phyloP scores from a whole-genome alignment of 1,140 invertebrate species.

The Lepidotrigona ventralis region DNA sequence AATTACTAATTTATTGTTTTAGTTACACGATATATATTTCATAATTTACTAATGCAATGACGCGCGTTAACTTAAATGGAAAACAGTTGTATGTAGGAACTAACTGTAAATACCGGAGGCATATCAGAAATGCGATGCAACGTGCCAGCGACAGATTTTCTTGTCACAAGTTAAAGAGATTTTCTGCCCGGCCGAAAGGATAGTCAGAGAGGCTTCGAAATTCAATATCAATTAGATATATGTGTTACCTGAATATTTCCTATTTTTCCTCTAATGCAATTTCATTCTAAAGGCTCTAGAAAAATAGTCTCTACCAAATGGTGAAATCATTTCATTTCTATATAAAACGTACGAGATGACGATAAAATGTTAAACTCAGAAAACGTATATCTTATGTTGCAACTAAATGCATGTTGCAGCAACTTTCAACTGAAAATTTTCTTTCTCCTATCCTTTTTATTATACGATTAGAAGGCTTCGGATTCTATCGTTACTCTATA shows the following conservation, averaged over 20 bases:
- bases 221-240: conserved; percentile 36
- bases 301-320: not conserved
- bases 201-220: conserved; percentile 54
- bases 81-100: conserved; percentile 25
- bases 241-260: not conserved
- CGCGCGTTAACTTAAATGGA: conserved; percentile 36
- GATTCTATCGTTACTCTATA: not conserved
- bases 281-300: not conserved
- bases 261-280: not conserved
- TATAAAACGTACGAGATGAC: not conserved
- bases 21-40: not conserved
- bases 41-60: not conserved
- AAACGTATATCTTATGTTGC: not conserved
- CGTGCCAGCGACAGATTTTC: not conserved
- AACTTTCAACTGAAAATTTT: not conserved
- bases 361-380: not conserved
- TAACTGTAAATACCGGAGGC: conserved; percentile 48
- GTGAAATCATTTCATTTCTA: not conserved
- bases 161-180: conserved; percentile 53
- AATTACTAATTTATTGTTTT: not conserved
- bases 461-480: not conserved
- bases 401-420: not conserved
- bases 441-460: not conserved
- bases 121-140: not conserved
- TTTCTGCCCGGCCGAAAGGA: conserved; percentile 27